Conservation (phyloP, 2,888 invertebrate species). For the Helicoverpa assulta region DNA sequence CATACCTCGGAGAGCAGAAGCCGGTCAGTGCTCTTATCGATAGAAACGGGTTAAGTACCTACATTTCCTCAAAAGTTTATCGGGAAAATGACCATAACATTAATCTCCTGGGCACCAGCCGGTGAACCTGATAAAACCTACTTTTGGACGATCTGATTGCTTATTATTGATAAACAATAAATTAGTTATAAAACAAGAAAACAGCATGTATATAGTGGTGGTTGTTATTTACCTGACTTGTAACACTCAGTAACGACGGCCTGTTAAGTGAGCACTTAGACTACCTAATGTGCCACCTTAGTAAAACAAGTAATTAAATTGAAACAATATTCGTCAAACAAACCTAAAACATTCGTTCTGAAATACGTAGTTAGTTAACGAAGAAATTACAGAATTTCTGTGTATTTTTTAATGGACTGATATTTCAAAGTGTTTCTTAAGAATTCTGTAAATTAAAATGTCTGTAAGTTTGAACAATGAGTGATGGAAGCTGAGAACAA, state of each 20-base stretch:
- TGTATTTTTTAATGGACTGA: not conserved
- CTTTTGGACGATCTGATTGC: not conserved
- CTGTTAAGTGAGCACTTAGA: conserved; percentile 21
- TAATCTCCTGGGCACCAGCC: too few relatives aligned
- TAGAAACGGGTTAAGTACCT: too few relatives aligned
- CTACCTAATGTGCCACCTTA: conserved; percentile 25
- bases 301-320: conserved; percentile 58
- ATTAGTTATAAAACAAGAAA: conserved; percentile 29
- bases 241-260: conserved; percentile 18
- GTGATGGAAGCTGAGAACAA: too few relatives aligned
- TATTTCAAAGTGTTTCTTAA: too few relatives aligned
- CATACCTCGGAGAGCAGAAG: too few relatives aligned
- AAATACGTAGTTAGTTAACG: conserved; percentile 15
- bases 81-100: too few relatives aligned
- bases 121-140: not conserved
- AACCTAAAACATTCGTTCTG: conserved; percentile 36
- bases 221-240: conserved; percentile 40
- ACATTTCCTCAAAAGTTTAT: too few relatives aligned
- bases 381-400: not conserved
- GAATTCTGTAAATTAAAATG: too few relatives aligned
- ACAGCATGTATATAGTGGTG: conserved; percentile 25
- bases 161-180: too few relatives aligned
- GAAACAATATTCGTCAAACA: conserved; percentile 54
- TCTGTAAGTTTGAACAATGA: too few relatives aligned
- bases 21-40: too few relatives aligned